Conservation (phyloP, 2,113 vertebrate species). For the Rhinoderma darwinii region DNA sequence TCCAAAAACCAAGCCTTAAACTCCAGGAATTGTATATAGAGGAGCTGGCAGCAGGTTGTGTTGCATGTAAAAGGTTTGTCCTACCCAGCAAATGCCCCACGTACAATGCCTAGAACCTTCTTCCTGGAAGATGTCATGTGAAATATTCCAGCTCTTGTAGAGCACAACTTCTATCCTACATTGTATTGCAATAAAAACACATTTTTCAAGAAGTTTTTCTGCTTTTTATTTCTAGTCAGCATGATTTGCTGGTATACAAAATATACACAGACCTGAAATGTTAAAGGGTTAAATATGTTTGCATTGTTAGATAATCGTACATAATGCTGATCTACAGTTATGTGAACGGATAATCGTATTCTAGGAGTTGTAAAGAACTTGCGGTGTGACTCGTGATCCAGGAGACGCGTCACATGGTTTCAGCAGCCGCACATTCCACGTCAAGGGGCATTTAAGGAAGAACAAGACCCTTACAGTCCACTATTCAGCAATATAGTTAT, state of each 20-base stretch:
- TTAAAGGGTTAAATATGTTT: not conserved
- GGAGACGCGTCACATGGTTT: not conserved
- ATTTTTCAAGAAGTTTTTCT: conserved; percentile 10
- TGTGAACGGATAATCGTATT: not conserved
- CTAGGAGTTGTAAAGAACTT: not conserved
- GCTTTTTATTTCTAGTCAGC: conserved; percentile 18
- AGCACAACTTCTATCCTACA: conserved; percentile 15
- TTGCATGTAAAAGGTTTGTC: not conserved
- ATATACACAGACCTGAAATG: conserved; percentile 2
- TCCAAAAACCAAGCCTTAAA: no score
- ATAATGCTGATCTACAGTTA: not conserved
- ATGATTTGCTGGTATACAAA: not conserved
- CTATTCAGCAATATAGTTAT: not conserved
- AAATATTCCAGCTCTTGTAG: conserved; percentile 36
- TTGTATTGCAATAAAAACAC: not conserved
- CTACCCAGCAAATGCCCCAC: no score
- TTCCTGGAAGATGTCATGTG: conserved; percentile 23
- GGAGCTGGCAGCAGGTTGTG: not conserved
- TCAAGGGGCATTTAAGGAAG: not conserved
- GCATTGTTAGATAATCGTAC: not conserved
- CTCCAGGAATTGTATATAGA: not conserved
- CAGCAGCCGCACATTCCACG: not conserved
- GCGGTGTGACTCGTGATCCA: not conserved
- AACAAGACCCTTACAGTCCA: not conserved
- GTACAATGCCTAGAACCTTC: not conserved